Evolutionary conservation across 2,113 vertebrate genomes (phyloP).

Genomic region (Trichechus manatus): DNA sequence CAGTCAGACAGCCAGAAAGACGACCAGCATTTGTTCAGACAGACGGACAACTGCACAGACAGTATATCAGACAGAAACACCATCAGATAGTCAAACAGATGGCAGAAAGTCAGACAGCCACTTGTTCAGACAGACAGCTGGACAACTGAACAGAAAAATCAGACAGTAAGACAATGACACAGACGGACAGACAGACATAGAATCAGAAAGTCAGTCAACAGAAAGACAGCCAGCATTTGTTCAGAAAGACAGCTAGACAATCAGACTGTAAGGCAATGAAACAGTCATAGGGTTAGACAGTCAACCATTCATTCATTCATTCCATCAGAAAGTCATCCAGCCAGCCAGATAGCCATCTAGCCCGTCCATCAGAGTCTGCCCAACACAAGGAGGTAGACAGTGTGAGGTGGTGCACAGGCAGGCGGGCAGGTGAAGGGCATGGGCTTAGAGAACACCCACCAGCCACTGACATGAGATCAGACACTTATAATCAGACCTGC

Average conservation of each 20-base stretch:
- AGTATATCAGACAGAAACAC: background rate
- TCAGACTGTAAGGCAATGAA: background rate
- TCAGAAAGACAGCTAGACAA: background rate
- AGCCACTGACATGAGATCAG: background rate
- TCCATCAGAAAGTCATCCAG: background rate
- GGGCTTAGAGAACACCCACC: background rate
- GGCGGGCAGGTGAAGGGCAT: background rate
- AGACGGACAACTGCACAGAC: background rate
- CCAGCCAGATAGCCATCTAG: background rate
- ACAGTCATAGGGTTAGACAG: background rate
- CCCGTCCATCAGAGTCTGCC: background rate
- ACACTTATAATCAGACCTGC: background rate
- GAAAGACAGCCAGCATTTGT: background rate
- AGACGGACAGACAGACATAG: background rate
- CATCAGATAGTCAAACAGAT: background rate
- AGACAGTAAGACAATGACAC: background rate
- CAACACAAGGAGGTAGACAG: background rate
- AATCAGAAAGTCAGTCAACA: background rate
- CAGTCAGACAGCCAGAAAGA: background rate
- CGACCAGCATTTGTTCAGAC: background rate
- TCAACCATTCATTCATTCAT: background rate
- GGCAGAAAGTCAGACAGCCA: background rate
- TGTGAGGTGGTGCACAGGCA: fast-evolving
- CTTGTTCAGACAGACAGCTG: background rate
- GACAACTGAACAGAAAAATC: background rate